Percentiles rank a stretch among this genome's conserved stretches.
phyloP scores from a whole-genome alignment of 2,797 vertebrate genomes.

The Lindbergichthys nudifrons region DNA sequence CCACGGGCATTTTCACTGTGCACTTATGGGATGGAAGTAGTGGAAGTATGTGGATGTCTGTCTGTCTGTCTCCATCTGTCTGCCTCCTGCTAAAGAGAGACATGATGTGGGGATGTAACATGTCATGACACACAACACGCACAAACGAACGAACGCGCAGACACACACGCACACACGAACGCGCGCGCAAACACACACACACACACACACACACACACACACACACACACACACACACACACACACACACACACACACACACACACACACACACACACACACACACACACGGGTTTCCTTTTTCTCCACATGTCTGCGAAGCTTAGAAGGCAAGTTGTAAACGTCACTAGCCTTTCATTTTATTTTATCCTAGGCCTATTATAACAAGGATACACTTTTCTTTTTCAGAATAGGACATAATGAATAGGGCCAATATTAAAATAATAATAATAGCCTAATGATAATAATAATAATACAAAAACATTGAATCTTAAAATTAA shows the following conservation, averaged over 20 bases:
- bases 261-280: too few relatives aligned
- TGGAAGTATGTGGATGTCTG: conserved; percentile 9
- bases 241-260: background rate
- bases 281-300: conserved; percentile 15
- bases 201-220: background rate
- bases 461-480: background rate
- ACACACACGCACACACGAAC: background rate
- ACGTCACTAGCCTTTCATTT: background rate
- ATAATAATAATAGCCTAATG: background rate
- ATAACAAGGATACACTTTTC: background rate
- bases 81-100: conserved; percentile 5
- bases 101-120: conserved; percentile 28
- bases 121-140: conserved; percentile 21
- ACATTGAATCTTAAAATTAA: too few relatives aligned
- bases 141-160: too few relatives aligned
- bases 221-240: background rate
- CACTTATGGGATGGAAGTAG: conserved; percentile 16
- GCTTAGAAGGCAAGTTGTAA: background rate
- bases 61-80: conserved; percentile 19
- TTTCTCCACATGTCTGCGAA: background rate
- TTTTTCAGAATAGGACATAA: background rate
- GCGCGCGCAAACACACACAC: background rate
- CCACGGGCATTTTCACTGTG: conserved; percentile 12
- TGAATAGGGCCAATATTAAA: background rate
- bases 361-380: background rate